Evolutionary conservation across 2,113 vertebrate genomes (phyloP).

Genomic region (Triplophysa siluroides): DNA sequence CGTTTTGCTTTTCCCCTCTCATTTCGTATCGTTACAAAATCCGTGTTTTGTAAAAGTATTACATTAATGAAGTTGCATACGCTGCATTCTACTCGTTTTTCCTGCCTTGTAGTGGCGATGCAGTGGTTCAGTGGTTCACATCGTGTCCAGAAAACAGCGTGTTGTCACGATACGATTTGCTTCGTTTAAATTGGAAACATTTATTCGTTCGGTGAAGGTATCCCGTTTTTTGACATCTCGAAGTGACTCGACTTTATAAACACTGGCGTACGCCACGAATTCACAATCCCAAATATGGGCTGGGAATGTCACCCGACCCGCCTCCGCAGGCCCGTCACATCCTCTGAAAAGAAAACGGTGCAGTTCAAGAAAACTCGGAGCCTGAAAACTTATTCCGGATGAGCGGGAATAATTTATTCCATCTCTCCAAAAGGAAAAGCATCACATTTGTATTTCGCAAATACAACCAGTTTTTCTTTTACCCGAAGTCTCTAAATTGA

Average conservation of each 20-base stretch:
- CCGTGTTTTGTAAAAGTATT: too few relatives aligned
- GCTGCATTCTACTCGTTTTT: too few relatives aligned
- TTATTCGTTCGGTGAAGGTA: too few relatives aligned
- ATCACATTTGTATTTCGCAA: neutral
- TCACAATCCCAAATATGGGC: conserved; percentile 73
- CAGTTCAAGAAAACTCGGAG: conserved; percentile 65
- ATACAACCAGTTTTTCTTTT: neutral
- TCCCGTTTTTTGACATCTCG: too few relatives aligned
- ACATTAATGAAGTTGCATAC: too few relatives aligned
- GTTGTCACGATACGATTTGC: too few relatives aligned
- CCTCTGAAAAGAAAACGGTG: conserved; percentile 1
- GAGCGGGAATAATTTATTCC: conserved; percentile 51
- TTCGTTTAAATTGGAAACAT: too few relatives aligned
- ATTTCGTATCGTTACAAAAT: too few relatives aligned
- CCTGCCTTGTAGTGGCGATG: too few relatives aligned
- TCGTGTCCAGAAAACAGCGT: too few relatives aligned
- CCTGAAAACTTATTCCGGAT: conserved; percentile 62
- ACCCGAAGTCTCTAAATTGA: conserved; percentile 46
- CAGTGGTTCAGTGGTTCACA: too few relatives aligned
- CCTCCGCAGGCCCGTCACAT: conserved; percentile 62
- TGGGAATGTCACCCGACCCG: conserved; percentile 70
- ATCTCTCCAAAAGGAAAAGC: neutral
- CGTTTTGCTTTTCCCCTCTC: too few relatives aligned
- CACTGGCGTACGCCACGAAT: conserved; percentile 8
- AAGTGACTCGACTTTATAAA: neutral